Evolutionary conservation across 2,888 invertebrate genomes (phyloP), one percentile per base, ranked within the genome.

Genomic region (Blera fallax): DNA sequence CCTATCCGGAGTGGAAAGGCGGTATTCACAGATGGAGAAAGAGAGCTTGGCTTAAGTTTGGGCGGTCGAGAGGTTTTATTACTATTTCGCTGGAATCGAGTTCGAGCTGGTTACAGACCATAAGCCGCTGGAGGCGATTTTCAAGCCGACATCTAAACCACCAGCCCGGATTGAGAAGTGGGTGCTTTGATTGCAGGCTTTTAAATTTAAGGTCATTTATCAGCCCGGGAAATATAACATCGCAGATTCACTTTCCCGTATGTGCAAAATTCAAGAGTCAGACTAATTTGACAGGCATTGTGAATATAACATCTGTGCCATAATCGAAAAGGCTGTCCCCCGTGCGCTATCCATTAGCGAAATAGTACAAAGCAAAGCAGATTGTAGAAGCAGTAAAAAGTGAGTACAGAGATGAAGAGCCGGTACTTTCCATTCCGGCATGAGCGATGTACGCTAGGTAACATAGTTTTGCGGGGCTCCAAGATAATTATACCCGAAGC

Each of bases 51-150:
- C 72, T 56, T 43, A 45, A 43, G 45, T 64, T 27, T 64, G 64
- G 45, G 16, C 29, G 7, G 27, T 14, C 6, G 64, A 64, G 27
- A 21, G 64, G 4, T 64, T 64, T 43, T 45, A 62, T 8, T 87
- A 80, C 52, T 87, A 87, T 48, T 27, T 88, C 27, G 60, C 65
- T 1, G 82, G 84, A 37, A 18, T 81, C n/a, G 67, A 88, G 21
- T 88, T 87, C 43, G 72, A 79, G 18, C 32, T 67, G 2, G 24
- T 60, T 1, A 60, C 73, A 3, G 62, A 73, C 32, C 73, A 74
- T 8, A 34, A 74, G 27, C 64, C 54, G 6, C 2, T 69, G 5
- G 69, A 69, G 7, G 64, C 62, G 10, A 62, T 74, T 2, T 62
- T 74, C 14, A 74, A 74, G 24, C 52, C 73, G n/a, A 62, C 62